Evolutionary conservation across 2,888 invertebrate genomes (phyloP), one percentile per base, ranked within the genome.

Genomic region (Andrena haemorrhoa): DNA sequence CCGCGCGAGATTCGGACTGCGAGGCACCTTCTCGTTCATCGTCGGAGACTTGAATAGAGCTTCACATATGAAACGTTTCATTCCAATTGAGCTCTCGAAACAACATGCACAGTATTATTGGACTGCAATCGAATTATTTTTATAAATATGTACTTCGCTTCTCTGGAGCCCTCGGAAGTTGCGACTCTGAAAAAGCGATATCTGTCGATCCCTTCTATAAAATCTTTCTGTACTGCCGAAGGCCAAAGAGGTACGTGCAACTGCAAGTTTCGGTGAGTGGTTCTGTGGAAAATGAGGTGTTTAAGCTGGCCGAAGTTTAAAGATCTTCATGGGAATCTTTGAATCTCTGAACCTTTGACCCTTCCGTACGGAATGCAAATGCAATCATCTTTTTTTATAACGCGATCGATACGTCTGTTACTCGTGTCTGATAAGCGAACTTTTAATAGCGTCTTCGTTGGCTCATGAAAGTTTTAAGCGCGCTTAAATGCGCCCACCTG

Each of bases 381-480:
- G 4, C 56, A 41, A 31, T 47, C 16, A 66, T 29, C 53, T 47
- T 63, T 66, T 23, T 53, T 23, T 53, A 10, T 26, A 69, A 51
- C 29, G 16, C 41, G 66, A 73, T 68, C 68, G 56, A 81, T 47
- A 31, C 31, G 29, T 58, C 41, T 41, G 26, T 80, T 71, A 64
- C 47, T 58, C 41, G 63, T n/a, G 56, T 29, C 64, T 66, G 65
- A 66, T 49, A 75, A 73, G 51, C 12, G 47, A 71, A 68, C 80
- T 75, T 82, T 80, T 75, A 75, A 80, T 72, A 68, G 63, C 66
- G 56, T 68, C 73, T 79, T 65, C 56, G 79, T 29, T 79, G 61
- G 20, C 47, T 35, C 3, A 8, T 23, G n/a, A 33, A 66, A 82
- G 75, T 49, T 79, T 74, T 41, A 69, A 71, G 41, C 75, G 33